A percentile compares a stretch with the other conserved stretches of the same genome.
Conservation (phyloP, 1,140 invertebrate genomes). For the Aporrectodea caliginosa region DNA sequence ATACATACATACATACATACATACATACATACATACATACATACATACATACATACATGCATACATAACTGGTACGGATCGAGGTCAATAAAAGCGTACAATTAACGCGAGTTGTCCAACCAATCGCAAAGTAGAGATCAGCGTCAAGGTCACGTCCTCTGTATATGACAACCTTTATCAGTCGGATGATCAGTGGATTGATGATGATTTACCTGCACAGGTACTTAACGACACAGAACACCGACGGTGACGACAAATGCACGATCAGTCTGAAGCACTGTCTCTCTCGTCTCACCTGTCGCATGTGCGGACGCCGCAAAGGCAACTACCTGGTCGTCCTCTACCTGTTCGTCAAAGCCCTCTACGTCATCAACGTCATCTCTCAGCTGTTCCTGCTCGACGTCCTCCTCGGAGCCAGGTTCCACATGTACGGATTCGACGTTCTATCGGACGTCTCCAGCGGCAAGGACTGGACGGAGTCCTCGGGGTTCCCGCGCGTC, state of each 20-base stretch:
- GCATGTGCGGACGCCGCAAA: constrained; percentile 50
- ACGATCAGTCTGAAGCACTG: constrained; percentile 21
- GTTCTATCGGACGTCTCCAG: constrained; percentile 42
- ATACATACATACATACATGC: too few relatives aligned
- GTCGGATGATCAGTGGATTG: too few relatives aligned
- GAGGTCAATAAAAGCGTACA: too few relatives aligned
- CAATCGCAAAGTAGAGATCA: too few relatives aligned
- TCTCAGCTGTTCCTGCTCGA: constrained; percentile 60
- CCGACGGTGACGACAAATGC: background rate
- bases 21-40: too few relatives aligned
- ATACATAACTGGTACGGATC: too few relatives aligned
- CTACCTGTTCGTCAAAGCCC: constrained; percentile 58
- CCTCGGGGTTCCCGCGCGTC: constrained; percentile 49
- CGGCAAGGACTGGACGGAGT: constrained; percentile 46
- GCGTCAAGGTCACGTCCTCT: too few relatives aligned
- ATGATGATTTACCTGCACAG: too few relatives aligned
- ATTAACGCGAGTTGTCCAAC: too few relatives aligned
- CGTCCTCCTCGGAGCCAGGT: constrained; percentile 54
- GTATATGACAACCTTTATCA: too few relatives aligned
- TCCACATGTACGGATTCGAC: constrained; percentile 46
- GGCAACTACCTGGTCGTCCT: constrained; percentile 58
- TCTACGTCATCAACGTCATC: constrained; percentile 59
- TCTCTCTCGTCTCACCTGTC: background rate
- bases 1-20: too few relatives aligned
- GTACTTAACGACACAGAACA: background rate